phyloP scores from a whole-genome alignment of 2,797 vertebrate species.

The Telmatherina bonti region DNA sequence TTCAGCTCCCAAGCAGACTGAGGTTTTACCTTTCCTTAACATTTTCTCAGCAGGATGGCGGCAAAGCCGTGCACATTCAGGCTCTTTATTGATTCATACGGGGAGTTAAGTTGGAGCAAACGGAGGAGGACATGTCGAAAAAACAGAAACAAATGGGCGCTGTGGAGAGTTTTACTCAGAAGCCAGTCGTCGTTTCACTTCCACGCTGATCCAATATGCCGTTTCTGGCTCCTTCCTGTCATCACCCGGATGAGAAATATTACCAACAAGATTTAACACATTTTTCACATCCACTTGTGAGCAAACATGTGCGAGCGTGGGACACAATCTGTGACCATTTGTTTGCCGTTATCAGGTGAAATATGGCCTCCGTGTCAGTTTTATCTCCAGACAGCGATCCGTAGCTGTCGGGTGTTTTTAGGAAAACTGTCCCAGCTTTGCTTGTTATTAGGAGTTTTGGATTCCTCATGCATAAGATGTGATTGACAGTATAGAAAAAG shows the following conservation, averaged over 20 bases:
- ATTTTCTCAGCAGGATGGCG: constrained; percentile 28
- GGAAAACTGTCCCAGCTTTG: constrained; percentile 35
- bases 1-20: constrained; percentile 18
- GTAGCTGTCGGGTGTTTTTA: constrained; percentile 43
- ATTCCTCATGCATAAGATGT: constrained; percentile 25
- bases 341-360: constrained; percentile 68
- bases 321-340: constrained; percentile 59
- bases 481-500: constrained; percentile 21
- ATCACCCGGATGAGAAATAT: constrained; percentile 53
- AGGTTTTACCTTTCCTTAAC: constrained; percentile 50
- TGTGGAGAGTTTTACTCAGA: not conserved
- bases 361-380: constrained; percentile 42
- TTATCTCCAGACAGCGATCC: constrained; percentile 59
- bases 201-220: constrained; percentile 26
- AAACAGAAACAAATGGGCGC: not conserved
- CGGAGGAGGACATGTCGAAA: not conserved
- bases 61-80: constrained; percentile 41
- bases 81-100: constrained; percentile 16
- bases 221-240: constrained; percentile 43
- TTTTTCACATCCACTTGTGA: constrained; percentile 63
- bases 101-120: constrained; percentile 7
- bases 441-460: constrained; percentile 40
- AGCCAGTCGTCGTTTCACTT: constrained; percentile 9
- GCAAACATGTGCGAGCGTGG: constrained; percentile 29
- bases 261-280: constrained; percentile 51